Conservation (phyloP, 2,888 invertebrate genomes). For the Acanthosoma haemorrhoidale region DNA sequence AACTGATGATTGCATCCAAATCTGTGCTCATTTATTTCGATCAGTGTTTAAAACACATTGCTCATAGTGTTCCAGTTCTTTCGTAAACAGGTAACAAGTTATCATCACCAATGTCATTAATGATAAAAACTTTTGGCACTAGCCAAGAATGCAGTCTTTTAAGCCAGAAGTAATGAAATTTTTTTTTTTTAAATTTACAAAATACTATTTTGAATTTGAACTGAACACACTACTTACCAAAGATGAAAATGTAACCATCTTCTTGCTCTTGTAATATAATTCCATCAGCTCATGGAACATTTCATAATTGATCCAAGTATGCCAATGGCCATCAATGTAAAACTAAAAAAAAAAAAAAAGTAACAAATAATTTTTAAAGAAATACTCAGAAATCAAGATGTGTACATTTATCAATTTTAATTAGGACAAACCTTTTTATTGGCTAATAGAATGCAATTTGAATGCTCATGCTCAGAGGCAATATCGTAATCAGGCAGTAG, state of each 20-base stretch:
- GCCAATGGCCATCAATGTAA: constrained; percentile 48
- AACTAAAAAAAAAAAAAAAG: constrained; percentile 29
- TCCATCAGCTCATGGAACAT: constrained; percentile 50
- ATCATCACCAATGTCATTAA: no score
- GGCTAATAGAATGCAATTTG: constrained; percentile 54
- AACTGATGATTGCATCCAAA: no score
- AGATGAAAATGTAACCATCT: constrained; percentile 48
- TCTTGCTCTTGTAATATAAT: constrained; percentile 45
- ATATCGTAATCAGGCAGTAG: constrained; percentile 50
- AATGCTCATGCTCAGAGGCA: constrained; percentile 56
- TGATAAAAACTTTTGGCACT: no score
- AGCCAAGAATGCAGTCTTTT: no score
- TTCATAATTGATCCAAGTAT: constrained; percentile 56
- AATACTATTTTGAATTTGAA: no score
- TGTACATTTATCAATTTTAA: neutral
- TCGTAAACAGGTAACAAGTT: no score
- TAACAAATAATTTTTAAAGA: neutral
- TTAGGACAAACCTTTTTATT: constrained; percentile 46
- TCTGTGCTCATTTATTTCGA: no score
- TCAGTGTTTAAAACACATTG: no score
- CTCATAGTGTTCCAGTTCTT: no score
- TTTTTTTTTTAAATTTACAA: no score
- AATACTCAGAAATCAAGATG: neutral
- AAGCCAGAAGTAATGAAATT: no score
- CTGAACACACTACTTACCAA: no score